Evolutionary conservation across 2,888 invertebrate species (phyloP).

Genomic region (Melinopterus prodromus): DNA sequence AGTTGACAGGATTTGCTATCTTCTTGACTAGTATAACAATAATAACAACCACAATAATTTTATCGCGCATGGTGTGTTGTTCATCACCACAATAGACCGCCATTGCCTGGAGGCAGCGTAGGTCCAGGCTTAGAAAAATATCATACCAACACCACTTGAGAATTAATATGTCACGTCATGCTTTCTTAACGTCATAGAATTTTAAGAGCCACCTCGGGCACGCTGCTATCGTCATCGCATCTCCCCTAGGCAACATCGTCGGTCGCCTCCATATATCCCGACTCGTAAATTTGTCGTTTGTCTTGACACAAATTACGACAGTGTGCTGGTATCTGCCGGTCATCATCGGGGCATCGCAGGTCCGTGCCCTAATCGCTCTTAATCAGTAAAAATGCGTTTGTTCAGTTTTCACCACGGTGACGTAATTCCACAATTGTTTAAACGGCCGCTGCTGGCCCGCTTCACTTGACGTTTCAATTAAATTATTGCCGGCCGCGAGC

Average conservation of each 20-base stretch:
- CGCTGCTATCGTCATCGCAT: neutral
- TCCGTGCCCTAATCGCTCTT: constrained; percentile 4
- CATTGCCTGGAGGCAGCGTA: neutral
- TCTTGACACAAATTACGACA: neutral
- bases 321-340: constrained; percentile 4
- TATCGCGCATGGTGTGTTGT: neutral
- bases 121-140: neutral
- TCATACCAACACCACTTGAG: neutral
- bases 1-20: too few species aligned
- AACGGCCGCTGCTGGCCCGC: neutral
- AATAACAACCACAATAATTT: neutral
- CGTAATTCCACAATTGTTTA: constrained; percentile 4
- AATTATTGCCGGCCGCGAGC: neutral
- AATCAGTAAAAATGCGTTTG: neutral
- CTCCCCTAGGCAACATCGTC: neutral
- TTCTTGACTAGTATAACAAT: too few species aligned
- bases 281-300: constrained; percentile 4
- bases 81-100: neutral
- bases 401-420: neutral
- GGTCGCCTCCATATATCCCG: neutral
- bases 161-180: neutral
- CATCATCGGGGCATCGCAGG: constrained; percentile 4
- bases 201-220: neutral
- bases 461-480: constrained; percentile 4
- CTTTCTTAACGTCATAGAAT: neutral